These are phyloP conservation scores for fruit fly (Drosophila melanogaster) DNA, from an alignment of 1,140 invertebrate genomes.

Conservation along the genomic window Release_6_plus_ISO1_MT NT_037436.4:3131001-3131500, in stretches of 20 bases:
- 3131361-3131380: constrained; percentile 13
- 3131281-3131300: constrained; percentile 32
- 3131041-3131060: constrained; percentile 45
- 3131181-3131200: constrained; percentile 96
- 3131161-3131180: constrained; percentile 99
- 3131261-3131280: constrained; percentile 8
- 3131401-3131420: constrained; percentile 29
- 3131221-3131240: constrained; percentile 8
- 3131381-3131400: constrained; percentile 30
- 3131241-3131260: constrained; percentile 17
- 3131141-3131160: constrained; percentile 99
- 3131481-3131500: constrained; percentile 41
- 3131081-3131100: background rate
- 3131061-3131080: background rate
- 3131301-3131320: constrained; percentile 18
- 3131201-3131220: constrained; percentile 84
- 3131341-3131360: constrained; percentile 1
- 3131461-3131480: constrained; percentile 61
- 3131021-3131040: constrained; percentile 96
- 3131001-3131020: constrained; percentile 99
- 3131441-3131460: constrained; percentile 45
- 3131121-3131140: constrained; percentile 99
- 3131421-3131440: constrained; percentile 44
- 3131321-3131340: constrained; percentile 26
- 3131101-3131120: constrained; percentile 94